Evolutionary conservation across 2,113 vertebrate species (phyloP), one percentile per base, ranked within the genome.

Genomic region (Xiphias gladius): DNA sequence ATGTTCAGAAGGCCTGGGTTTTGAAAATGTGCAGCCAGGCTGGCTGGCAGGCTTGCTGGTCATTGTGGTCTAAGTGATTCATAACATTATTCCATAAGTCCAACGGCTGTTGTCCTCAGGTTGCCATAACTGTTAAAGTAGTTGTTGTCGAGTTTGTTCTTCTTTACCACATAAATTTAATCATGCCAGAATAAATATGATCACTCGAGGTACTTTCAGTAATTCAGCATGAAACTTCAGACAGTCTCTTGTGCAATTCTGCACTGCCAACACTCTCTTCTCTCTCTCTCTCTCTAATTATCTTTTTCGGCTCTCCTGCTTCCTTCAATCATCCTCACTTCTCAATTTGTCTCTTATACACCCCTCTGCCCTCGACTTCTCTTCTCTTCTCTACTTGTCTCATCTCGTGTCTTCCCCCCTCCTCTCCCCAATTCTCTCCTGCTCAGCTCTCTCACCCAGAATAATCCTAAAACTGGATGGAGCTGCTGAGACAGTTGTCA

Each of bases 401-500:
- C 32, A 35, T 35, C 32, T 35, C 32, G 6, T 35, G 32, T 35
- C 43, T 0, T 79, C 66, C 72, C 19, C 59, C 57, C 43, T 61
- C 26, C 22, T 22, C 28, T 28, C 24, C 22, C n/a, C 48, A 13
- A 24, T 88, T 62, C 17, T 57, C 82, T 43, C 66, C 52, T 64
- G 46, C 65, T 85, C 73, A 84, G 52, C 76, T 78, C 76, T 83
- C 79, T 80, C 89, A 86, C 76, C 62, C 86, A 79, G 82, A 87
- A 88, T 88, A 89, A 91, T 92, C 88, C 76, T 58, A 32, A 85
- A 89, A 41, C 83, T 83, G 83, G 77, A 85, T 68, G 87, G 81
- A 83, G 84, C 76, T 75, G 63, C 81, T 54, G 37, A 82, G 81
- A 87, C 91, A 93, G 94, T 95, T 93, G 94, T 94, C 94, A 95